Conservation (phyloP, 1,140 invertebrate genomes). For the Campoletis sonorensis region DNA sequence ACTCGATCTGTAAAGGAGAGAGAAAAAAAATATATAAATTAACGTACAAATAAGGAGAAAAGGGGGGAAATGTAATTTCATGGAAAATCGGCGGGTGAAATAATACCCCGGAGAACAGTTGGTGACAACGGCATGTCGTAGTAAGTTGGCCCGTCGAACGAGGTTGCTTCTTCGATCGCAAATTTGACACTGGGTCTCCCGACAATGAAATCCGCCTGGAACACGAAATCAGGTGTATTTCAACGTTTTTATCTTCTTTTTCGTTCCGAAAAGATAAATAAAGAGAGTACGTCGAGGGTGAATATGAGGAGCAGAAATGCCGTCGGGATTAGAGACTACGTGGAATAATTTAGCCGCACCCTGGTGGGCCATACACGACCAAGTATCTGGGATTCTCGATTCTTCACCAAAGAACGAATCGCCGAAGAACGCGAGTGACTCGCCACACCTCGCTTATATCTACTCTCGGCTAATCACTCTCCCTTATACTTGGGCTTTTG, state of each 20-base stretch:
- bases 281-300: too few species aligned
- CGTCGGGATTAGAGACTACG: neutral
- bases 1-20: constrained; percentile 33
- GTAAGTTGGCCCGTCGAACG: neutral
- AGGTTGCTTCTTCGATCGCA: constrained; percentile 2
- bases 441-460: constrained; percentile 38
- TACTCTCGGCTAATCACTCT: constrained; percentile 66
- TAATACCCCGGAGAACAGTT: constrained; percentile 35
- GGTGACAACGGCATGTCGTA: constrained; percentile 48
- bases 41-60: neutral
- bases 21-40: neutral
- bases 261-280: neutral
- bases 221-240: neutral
- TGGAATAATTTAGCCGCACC: too few species aligned
- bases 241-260: neutral
- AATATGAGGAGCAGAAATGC: too few species aligned
- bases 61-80: neutral
- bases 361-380: neutral
- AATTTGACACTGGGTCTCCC: constrained; percentile 24
- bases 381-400: neutral
- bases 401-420: neutral
- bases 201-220: neutral
- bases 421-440: constrained; percentile 6
- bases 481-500: constrained; percentile 49
- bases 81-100: neutral